phyloP scores from a whole-genome alignment of 2,113 vertebrate genomes.

The Cyanistes caeruleus region DNA sequence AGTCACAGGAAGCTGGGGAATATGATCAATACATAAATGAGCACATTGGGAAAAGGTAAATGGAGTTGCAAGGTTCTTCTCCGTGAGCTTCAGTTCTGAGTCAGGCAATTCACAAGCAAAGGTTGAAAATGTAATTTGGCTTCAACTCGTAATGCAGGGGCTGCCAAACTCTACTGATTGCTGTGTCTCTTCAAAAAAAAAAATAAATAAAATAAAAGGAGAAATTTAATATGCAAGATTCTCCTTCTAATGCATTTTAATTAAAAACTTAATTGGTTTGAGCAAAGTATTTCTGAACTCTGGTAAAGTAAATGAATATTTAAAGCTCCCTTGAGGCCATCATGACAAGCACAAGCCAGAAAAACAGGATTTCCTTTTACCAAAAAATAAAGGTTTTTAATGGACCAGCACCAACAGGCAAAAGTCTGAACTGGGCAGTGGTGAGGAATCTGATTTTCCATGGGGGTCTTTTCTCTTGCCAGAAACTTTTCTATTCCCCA shows the following conservation, averaged over 20 bases:
- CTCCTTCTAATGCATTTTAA: background rate
- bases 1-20: background rate
- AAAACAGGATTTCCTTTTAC: background rate
- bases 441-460: background rate
- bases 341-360: background rate
- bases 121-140: background rate
- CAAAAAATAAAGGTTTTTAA: background rate
- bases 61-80: background rate
- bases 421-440: background rate
- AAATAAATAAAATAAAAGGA: background rate
- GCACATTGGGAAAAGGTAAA: background rate
- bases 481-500: background rate
- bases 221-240: background rate
- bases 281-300: background rate
- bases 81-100: background rate
- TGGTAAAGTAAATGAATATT: background rate
- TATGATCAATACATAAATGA: background rate
- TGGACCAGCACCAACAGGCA: background rate
- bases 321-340: background rate
- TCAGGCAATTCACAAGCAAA: background rate
- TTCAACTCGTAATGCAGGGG: background rate
- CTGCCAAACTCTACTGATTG: background rate
- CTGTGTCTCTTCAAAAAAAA: background rate
- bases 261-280: conserved; percentile 28
- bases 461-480: background rate